These are phyloP conservation scores for Panagrolaimus sp. DNA, from an alignment of 1,140 invertebrate species.

Conservation along the genomic window DNA sequence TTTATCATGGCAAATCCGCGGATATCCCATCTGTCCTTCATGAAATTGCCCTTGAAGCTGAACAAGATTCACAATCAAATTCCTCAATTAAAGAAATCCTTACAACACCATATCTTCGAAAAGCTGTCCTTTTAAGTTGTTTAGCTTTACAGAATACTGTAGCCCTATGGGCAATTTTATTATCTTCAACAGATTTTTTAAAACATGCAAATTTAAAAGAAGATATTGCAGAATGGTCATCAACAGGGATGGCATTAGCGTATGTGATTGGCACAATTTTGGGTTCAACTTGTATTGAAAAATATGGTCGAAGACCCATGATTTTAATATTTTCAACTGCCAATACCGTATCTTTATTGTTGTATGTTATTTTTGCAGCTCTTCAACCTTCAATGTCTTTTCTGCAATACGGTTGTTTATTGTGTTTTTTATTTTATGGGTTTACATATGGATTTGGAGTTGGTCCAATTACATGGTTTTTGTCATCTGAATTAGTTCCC, in stretches of 20 bases:
- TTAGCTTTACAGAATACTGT: slow-evolving; percentile 37
- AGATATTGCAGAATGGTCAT: slow-evolving; percentile 37
- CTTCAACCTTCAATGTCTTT: slow-evolving; percentile 24
- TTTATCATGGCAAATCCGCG: slow-evolving; percentile 31
- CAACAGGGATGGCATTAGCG: slow-evolving; percentile 33
- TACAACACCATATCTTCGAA: slow-evolving; percentile 34
- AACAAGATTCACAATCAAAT: slow-evolving; percentile 19
- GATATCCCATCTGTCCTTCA: slow-evolving; percentile 25
- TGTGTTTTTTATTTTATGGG: slow-evolving; percentile 34
- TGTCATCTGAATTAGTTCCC: slow-evolving; percentile 29
- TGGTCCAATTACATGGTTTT: slow-evolving; percentile 28
- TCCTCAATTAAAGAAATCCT: slow-evolving; percentile 33
- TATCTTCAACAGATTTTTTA: slow-evolving; percentile 37
- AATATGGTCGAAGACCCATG: slow-evolving; percentile 30
- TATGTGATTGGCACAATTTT: slow-evolving; percentile 35
- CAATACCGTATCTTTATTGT: slow-evolving; percentile 21
- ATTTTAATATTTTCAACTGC: slow-evolving; percentile 21
- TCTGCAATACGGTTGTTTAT: slow-evolving; percentile 41
- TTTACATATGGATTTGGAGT: slow-evolving; percentile 43
- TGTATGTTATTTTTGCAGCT: slow-evolving; percentile 37
- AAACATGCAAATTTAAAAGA: slow-evolving; percentile 26
- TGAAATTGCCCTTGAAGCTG: slow-evolving; percentile 24
- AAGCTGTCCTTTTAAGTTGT: slow-evolving; percentile 31
- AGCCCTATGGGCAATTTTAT: slow-evolving; percentile 35
- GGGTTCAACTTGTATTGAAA: slow-evolving; percentile 38